phyloP scores from a whole-genome alignment of 2,797 vertebrate species.

The Sparus aurata region DNA sequence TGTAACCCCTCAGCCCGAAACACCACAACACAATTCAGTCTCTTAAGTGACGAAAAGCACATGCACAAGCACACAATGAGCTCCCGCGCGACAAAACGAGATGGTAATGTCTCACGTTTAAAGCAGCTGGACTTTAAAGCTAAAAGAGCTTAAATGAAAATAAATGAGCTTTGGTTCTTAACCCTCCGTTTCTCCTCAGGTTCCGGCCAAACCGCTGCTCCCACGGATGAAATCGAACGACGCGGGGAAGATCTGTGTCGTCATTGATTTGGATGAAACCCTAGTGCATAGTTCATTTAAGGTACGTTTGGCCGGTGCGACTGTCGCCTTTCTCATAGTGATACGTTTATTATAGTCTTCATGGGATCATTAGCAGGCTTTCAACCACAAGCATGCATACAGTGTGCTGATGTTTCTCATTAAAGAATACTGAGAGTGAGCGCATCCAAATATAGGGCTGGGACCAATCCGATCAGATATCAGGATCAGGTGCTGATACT shows the following conservation, averaged over 20 bases:
- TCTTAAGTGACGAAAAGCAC: conserved; percentile 35
- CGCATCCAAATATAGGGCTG: too few species aligned
- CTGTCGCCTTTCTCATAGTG: conserved; percentile 1
- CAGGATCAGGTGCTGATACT: too few species aligned
- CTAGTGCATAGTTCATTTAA: conserved; percentile 99
- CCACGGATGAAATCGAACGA: conserved; percentile 91
- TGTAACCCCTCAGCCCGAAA: conserved; percentile 67
- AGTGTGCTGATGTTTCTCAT: background rate
- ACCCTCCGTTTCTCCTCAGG: conserved; percentile 75
- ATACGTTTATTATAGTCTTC: background rate
- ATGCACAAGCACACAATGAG: conserved; percentile 22
- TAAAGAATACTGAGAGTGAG: background rate
- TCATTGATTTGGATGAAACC: conserved; percentile 98
- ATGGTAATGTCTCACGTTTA: conserved; percentile 9
- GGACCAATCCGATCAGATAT: too few species aligned
- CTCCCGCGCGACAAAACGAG: background rate
- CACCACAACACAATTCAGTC: conserved; percentile 49
- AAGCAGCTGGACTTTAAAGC: background rate
- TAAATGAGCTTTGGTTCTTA: conserved; percentile 1
- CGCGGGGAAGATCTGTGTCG: conserved; percentile 94
- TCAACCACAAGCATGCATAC: background rate
- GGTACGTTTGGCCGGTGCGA: conserved; percentile 81
- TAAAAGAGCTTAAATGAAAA: background rate
- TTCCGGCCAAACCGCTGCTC: conserved; percentile 89
- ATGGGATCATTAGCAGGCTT: background rate